Percentiles rank a stretch among this genome's conserved stretches.
phyloP scores from a whole-genome alignment of 2,888 invertebrate species.

The Drosophila percnosoma region DNA sequence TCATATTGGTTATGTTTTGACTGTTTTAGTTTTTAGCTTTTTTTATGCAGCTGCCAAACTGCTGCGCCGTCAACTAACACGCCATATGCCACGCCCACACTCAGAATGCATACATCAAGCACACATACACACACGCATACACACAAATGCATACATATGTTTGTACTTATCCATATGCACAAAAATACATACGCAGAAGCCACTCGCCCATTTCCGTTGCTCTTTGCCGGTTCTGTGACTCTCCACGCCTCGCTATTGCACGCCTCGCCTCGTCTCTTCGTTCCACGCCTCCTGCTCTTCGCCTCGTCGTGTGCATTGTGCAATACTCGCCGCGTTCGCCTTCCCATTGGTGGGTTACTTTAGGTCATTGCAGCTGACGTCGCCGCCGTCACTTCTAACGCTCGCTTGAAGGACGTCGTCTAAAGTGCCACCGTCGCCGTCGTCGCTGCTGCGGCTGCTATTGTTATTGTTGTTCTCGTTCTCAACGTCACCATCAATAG shows the following conservation, averaged over 20 bases:
- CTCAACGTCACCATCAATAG: conserved; percentile 6
- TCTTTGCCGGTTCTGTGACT: conserved; percentile 41
- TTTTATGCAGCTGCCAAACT: conserved; percentile 49
- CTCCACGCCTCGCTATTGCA: conserved; percentile 8
- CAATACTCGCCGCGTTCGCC: conserved; percentile 60
- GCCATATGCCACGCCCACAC: conserved; percentile 57
- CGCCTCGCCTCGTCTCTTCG: not conserved
- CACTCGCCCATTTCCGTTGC: conserved; percentile 60
- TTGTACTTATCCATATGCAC: conserved; percentile 3
- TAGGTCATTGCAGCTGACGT: conserved; percentile 77
- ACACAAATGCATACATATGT: conserved; percentile 9
- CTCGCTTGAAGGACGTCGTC: conserved; percentile 76
- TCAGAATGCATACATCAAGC: conserved; percentile 25
- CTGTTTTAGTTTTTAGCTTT: conserved; percentile 31
- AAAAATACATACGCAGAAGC: conserved; percentile 10
- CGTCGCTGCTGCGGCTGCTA: conserved; percentile 14
- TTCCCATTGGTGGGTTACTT: conserved; percentile 75
- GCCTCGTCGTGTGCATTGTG: conserved; percentile 43
- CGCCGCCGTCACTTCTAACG: conserved; percentile 69
- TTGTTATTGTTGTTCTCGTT: conserved; percentile 10
- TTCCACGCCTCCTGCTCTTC: not conserved
- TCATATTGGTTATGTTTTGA: conserved; percentile 34
- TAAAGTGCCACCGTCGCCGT: conserved; percentile 43
- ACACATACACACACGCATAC: conserved; percentile 2
- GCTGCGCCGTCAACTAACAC: conserved; percentile 36